These are phyloP conservation scores for Pogona vitticeps DNA, from an alignment of 2,113 vertebrate genomes.

Conservation along the genomic window DNA sequence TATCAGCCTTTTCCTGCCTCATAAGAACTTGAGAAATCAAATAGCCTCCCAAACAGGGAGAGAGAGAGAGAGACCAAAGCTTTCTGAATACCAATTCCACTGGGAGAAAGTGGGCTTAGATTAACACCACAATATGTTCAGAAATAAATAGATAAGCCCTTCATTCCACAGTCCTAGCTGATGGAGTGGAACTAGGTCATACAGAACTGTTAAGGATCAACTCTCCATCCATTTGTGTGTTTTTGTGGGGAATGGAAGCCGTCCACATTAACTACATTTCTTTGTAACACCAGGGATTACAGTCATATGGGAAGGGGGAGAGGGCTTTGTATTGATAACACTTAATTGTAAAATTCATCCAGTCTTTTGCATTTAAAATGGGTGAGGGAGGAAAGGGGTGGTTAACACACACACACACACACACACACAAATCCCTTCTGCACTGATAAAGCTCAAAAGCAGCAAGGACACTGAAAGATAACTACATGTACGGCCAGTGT, in stretches of 20 bases:
- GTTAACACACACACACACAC: conserved; percentile 8
- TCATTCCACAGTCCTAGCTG: conserved; percentile 7
- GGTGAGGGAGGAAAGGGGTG: conserved; percentile 8
- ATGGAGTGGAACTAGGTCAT: conserved; percentile 32
- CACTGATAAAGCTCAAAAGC: conserved; percentile 47
- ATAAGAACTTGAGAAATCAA: conserved; percentile 71
- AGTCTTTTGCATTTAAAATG: conserved; percentile 32
- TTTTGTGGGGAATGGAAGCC: conserved; percentile 11
- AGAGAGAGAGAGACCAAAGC: conserved; percentile 52
- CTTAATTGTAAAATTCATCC: conserved; percentile 20
- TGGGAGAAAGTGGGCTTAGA: conserved; percentile 65
- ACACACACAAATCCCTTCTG: background rate
- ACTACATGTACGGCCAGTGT: fast-evolving
- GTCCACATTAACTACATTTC: conserved; percentile 22
- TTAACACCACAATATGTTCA: conserved; percentile 60
- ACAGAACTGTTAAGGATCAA: conserved; percentile 53
- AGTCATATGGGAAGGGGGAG: background rate
- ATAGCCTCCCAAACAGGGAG: conserved; percentile 69
- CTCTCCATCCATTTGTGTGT: conserved; percentile 44
- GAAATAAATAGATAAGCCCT: conserved; percentile 69
- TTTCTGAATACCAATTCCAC: conserved; percentile 60
- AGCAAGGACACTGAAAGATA: conserved; percentile 29
- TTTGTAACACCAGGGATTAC: background rate
- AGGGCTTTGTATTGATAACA: background rate
- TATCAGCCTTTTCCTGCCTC: conserved; percentile 67